Evolutionary conservation across 2,888 invertebrate species (phyloP), one percentile per base, ranked within the genome.

Genomic region (Choreutis nemorana): DNA sequence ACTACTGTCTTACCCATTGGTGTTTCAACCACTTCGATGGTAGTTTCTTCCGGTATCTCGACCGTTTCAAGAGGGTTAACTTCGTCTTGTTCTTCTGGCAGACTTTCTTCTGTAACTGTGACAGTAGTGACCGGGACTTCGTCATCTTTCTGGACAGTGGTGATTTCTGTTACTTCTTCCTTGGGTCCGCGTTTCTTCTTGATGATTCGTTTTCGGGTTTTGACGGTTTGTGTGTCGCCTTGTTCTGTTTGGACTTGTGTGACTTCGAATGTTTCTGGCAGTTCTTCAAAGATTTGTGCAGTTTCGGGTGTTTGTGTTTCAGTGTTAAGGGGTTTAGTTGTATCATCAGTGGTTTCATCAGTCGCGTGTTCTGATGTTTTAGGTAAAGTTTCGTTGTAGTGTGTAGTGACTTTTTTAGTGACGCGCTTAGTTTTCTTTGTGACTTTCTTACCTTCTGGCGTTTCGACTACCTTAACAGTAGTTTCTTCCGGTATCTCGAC

Each of bases 121-220:
- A 43, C 35, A n/a, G 35, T 36, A 2, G 35, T 39, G 35, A 41
- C 37, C 9, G 40, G 38, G 33, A 30, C 39, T 35, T 50, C 36
- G 23, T 42, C 37, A 4, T 62, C 54, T 36, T 58, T 57, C 36
- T 63, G 58, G 28, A 48, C 36, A 10, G 45, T 3, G 39, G 38
- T 37, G 51, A 58, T 35, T 47, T 62, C 29, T 38, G 52, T 36
- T 47, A 62, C 39, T 40, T 60, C 48, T 39, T 65, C 39, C 37
- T 50, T 54, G 29, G 38, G 42, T 15, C 47, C 59, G 23, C 50
- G 35, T 37, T 50, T 40, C 39, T 50, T 39, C 26, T 50, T 53
- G 22, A 43, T 52, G 4, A 48, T 40, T 23, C 46, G 42, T 34
- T 51, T 58, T 14, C 15, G 29, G 14, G 42, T 30, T 50, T 42